A percentile compares a stretch with the other conserved stretches of the same genome.
These are phyloP conservation scores for Dorcus parallelipipedus DNA, from an alignment of 2,888 invertebrate genomes.

Conservation along the genomic window DNA sequence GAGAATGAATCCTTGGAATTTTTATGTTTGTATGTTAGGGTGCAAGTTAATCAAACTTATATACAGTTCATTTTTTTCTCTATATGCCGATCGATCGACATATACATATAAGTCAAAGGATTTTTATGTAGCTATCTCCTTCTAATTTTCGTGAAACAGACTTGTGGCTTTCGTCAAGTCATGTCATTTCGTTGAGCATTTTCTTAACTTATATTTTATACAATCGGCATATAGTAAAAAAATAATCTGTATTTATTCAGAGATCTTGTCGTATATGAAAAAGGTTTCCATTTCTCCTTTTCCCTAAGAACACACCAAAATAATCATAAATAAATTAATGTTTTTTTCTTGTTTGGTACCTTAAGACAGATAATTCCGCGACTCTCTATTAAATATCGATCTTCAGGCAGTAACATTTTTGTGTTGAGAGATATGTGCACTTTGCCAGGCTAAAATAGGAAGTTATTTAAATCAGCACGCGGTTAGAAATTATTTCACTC, in stretches of 20 bases:
- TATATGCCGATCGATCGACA: too few species aligned
- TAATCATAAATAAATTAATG: background rate
- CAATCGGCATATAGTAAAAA: too few species aligned
- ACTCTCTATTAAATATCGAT: slow-evolving; percentile 64
- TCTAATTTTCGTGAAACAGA: too few species aligned
- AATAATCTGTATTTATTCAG: slow-evolving; percentile 41
- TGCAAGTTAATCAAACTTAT: too few species aligned
- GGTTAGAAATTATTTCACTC: slow-evolving; percentile 24
- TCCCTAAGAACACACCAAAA: slow-evolving; percentile 55
- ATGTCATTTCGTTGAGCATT: too few species aligned
- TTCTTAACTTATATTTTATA: too few species aligned
- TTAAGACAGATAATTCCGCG: slow-evolving; percentile 78
- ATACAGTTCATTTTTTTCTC: too few species aligned
- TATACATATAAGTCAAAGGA: too few species aligned
- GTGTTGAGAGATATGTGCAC: slow-evolving; percentile 76
- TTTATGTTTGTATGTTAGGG: too few species aligned
- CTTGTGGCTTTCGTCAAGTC: too few species aligned
- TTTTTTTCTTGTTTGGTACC: slow-evolving; percentile 50
- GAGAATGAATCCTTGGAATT: too few species aligned
- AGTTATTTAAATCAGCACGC: background rate
- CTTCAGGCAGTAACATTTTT: slow-evolving; percentile 61
- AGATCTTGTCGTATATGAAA: slow-evolving; percentile 40
- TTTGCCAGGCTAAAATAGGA: slow-evolving; percentile 57
- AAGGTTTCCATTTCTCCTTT: slow-evolving; percentile 74
- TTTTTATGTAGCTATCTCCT: too few species aligned